Base-by-base conservation (phyloP, 2,113 vertebrate species). In the Triplophysa tibetana region DNA sequence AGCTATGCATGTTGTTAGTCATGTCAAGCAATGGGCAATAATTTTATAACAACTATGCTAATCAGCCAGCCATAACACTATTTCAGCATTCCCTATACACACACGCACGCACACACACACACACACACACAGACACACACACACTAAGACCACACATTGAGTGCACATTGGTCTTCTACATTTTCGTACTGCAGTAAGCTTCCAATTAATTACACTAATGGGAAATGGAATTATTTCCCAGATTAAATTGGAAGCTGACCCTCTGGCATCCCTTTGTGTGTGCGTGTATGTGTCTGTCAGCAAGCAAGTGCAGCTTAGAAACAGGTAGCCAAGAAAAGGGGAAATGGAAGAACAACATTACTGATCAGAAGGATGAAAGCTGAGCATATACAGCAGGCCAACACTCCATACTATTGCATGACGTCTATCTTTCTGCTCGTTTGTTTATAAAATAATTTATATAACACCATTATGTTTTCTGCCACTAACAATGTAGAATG, bases 181-280 rank as follows among this genome's bases (percentile, higher is more conserved):
- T 72, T 70, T 67, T 72, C 62, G 41, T 75, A 60, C 63, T 77
- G 69, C 67, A 83, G 62, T 79, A 77, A 82, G 41, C 81, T 73
- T 66, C 52, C 76, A 73, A 80, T 87, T 85, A 85, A 92, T 92
- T 91, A 90, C 85, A 84, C 88, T 90, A 91, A 92, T 90, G 88
- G 89, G 83, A 90, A 85, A 90, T 83, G 74, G 80, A 88, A 86
- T 89, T 89, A 89, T 85, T 89, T 83, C 75, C 86, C 86, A 91
- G 87, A 90, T 90, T 90, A 90, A 92, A 81, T 88, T 87, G 87
- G 89, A 84, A 86, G 87, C 84, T 86, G 81, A 89, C 83, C 87
- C 82, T 82, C 82, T 78, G 77, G 79, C 78, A 78, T 80, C 61
- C 85, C 83, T 72, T 85, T 79, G 76, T 79, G 76, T 84, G 17